Conservation (phyloP, 2,888 invertebrate species). For the Teleiodes luculella region DNA sequence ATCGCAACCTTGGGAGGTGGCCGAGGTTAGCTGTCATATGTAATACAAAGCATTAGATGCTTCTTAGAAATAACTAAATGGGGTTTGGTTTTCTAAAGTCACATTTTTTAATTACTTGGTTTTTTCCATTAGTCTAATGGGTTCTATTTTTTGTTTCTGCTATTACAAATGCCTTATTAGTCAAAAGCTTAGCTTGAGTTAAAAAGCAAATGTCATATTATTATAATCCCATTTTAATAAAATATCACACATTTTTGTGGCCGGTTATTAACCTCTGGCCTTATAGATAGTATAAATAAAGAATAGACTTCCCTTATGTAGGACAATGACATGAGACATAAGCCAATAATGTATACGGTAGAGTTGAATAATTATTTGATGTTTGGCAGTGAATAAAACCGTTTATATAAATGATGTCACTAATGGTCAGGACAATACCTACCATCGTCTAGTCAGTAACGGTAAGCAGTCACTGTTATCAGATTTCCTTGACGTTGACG, state of each 20-base stretch:
- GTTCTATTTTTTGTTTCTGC: too few species aligned
- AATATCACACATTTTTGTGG: too few species aligned
- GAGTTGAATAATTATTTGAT: background rate
- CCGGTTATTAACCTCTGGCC: too few species aligned
- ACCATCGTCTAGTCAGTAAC: background rate
- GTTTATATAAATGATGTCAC: background rate
- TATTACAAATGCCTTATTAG: too few species aligned
- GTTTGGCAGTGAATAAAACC: background rate
- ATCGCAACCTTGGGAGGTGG: conserved; percentile 52
- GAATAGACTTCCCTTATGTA: background rate
- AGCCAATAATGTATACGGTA: background rate
- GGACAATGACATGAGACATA: background rate
- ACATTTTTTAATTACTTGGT: background rate
- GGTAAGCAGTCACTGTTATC: conserved; percentile 2
- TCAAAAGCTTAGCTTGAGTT: too few species aligned
- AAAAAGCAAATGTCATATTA: too few species aligned
- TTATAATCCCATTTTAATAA: too few species aligned
- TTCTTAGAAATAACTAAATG: background rate
- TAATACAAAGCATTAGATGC: background rate
- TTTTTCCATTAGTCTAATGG: background rate
- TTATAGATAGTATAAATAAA: too few species aligned
- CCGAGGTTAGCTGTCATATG: conserved; percentile 4
- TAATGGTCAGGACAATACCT: background rate
- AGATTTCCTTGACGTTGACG: conserved; percentile 5
- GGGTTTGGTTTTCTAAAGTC: background rate